Evolutionary conservation across 2,797 vertebrate species (phyloP).

Genomic region (Holocentrus rufus): DNA sequence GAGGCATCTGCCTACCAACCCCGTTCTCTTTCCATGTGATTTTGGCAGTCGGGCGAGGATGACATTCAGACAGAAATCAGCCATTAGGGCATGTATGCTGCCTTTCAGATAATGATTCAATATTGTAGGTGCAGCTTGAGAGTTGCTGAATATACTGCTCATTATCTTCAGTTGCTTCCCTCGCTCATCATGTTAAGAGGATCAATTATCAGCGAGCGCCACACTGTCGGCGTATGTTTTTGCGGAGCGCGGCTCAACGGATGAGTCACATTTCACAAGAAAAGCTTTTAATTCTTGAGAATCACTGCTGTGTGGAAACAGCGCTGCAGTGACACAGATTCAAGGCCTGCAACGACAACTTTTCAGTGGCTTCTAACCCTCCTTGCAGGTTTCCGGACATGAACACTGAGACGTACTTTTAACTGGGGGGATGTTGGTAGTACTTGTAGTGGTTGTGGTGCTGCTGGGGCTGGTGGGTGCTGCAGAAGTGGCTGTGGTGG

Average conservation of each 20-base stretch:
- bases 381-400: background rate
- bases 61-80: constrained; percentile 56
- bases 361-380: background rate
- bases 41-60: constrained; percentile 60
- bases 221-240: constrained; percentile 53
- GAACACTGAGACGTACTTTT: constrained; percentile 73
- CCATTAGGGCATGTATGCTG: constrained; percentile 52
- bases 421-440: constrained; percentile 41
- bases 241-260: constrained; percentile 40
- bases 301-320: constrained; percentile 24
- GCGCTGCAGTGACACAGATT: background rate
- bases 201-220: constrained; percentile 67
- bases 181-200: constrained; percentile 44
- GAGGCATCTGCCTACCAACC: constrained; percentile 73
- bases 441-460: constrained; percentile 40
- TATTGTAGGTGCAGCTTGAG: constrained; percentile 38
- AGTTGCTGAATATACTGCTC: constrained; percentile 20
- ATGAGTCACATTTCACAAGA: background rate
- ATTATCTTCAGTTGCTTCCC: constrained; percentile 33
- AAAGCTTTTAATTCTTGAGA: constrained; percentile 33
- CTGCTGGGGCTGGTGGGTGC: constrained; percentile 29
- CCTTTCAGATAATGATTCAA: constrained; percentile 54
- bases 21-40: constrained; percentile 69
- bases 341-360: background rate
- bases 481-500: constrained; percentile 33